Evolutionary conservation across 2,797 vertebrate genomes (phyloP).

Genomic region (Hoplostethus mediterraneus): DNA sequence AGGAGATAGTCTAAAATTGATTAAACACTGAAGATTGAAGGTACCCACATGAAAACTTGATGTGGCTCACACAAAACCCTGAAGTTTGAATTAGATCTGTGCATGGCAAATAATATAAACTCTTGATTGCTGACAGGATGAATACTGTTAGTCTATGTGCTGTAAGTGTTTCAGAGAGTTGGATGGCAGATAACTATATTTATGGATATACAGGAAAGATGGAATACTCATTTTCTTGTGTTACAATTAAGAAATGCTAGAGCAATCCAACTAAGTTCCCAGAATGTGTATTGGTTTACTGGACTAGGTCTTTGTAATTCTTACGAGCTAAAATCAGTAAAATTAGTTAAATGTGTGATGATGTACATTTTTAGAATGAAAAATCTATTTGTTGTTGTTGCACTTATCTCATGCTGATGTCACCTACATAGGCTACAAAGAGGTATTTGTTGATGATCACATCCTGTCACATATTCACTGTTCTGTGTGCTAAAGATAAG

Average conservation of each 20-base stretch:
- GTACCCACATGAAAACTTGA: neutral
- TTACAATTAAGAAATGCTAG: neutral
- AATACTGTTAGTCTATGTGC: too few species aligned
- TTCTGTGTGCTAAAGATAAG: slow-evolving; percentile 17
- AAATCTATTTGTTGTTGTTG: neutral
- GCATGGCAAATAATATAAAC: neutral
- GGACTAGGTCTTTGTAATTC: neutral
- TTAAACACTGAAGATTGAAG: neutral
- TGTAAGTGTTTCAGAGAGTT: too few species aligned
- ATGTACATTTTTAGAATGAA: neutral
- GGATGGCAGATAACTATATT: too few species aligned
- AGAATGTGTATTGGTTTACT: neutral
- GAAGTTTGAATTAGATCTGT: neutral
- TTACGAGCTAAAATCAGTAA: neutral
- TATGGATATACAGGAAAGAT: too few species aligned
- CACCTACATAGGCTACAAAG: neutral
- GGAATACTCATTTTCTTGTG: too few species aligned
- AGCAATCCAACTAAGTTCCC: neutral
- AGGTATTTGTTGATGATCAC: neutral
- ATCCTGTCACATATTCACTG: neutral
- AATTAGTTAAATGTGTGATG: neutral
- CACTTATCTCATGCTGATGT: neutral
- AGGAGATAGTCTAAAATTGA: neutral
- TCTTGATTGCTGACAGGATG: too few species aligned
- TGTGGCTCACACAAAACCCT: neutral